Evolutionary conservation across 2,113 vertebrate species (phyloP).

Genomic region (Raja brachyura): DNA sequence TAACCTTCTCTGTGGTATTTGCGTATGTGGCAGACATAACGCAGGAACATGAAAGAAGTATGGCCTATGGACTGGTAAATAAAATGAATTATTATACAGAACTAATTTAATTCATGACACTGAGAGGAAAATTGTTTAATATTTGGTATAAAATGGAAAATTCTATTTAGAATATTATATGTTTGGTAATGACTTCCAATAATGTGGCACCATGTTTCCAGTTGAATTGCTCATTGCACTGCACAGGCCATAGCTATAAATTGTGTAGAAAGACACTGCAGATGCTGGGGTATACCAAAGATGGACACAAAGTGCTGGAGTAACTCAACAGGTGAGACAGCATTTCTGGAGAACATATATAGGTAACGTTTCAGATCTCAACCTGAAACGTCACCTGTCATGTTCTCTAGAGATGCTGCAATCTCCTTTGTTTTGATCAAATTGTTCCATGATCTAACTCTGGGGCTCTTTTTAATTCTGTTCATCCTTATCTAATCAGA

Average conservation of each 20-base stretch:
- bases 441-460: neutral
- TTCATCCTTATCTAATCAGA: neutral
- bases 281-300: too few species aligned
- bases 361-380: too few species aligned
- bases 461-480: neutral
- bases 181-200: neutral
- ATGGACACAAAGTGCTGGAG: too few species aligned
- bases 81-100: neutral
- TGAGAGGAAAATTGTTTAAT: neutral
- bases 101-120: constrained; percentile 1
- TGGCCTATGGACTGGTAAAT: constrained; percentile 80
- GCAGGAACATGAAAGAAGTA: constrained; percentile 80
- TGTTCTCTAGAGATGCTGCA: too few species aligned
- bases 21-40: constrained; percentile 85
- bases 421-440: neutral
- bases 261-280: neutral
- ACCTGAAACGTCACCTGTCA: too few species aligned
- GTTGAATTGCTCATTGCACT: neutral
- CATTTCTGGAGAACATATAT: too few species aligned
- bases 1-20: constrained; percentile 81
- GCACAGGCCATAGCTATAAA: neutral
- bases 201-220: neutral
- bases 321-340: too few species aligned
- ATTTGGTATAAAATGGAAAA: neutral
- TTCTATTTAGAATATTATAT: neutral